Evolutionary conservation across 2,797 vertebrate species (phyloP).

Genomic region (Phoxinus dragarum): DNA sequence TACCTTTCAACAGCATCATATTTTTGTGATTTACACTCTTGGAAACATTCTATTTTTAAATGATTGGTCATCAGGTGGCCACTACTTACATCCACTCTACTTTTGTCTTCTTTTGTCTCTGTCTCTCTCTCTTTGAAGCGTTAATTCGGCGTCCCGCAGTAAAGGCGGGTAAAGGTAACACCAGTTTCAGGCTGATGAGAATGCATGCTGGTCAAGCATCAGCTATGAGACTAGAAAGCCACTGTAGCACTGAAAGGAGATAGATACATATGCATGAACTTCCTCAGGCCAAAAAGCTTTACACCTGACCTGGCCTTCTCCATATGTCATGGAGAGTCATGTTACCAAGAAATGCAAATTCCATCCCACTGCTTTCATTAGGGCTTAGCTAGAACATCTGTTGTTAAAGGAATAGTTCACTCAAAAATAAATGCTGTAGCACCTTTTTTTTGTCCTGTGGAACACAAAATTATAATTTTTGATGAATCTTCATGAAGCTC

Average conservation of each 20-base stretch:
- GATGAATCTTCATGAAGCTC: not conserved
- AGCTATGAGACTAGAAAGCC: conserved; percentile 47
- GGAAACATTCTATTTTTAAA: not conserved
- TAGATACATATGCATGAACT: conserved; percentile 54
- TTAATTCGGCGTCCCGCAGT: conserved; percentile 85
- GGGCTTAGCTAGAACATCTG: conserved; percentile 19
- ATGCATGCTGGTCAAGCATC: conserved; percentile 76
- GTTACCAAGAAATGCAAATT: conserved; percentile 42
- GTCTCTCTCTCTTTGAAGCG: conserved; percentile 85
- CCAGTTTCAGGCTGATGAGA: conserved; percentile 60
- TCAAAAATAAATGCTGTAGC: not conserved
- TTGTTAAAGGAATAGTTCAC: conserved; percentile 15
- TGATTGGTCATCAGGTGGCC: conserved; percentile 16
- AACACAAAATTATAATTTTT: not conserved
- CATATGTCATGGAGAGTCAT: conserved; percentile 38
- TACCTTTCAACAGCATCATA: not conserved
- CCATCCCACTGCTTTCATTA: conserved; percentile 41
- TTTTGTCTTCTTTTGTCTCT: conserved; percentile 72
- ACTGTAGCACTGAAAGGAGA: conserved; percentile 21
- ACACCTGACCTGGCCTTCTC: conserved; percentile 39
- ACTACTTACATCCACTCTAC: conserved; percentile 39
- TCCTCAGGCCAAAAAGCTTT: conserved; percentile 32
- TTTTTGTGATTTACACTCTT: conserved; percentile 1
- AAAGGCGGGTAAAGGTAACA: conserved; percentile 94
- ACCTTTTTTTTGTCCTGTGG: not conserved